Evolutionary conservation across 1,140 invertebrate species (phyloP).

Genomic region (Lamellibrachia luymesi): DNA sequence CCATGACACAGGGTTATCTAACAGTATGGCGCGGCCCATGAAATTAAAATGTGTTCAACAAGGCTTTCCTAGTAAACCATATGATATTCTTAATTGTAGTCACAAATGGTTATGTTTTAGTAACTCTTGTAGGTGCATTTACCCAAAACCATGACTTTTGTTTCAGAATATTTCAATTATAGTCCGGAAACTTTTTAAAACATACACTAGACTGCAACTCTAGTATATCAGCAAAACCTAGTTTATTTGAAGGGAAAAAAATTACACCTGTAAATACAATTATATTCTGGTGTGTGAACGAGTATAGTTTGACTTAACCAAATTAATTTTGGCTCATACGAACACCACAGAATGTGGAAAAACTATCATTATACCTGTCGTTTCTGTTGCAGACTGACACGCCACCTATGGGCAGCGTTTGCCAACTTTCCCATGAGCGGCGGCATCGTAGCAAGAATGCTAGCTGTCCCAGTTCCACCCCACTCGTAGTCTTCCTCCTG

Average conservation of each 20-base stretch:
- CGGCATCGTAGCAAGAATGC: constrained; percentile 36
- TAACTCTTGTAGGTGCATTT: too few species aligned
- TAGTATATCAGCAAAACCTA: background rate
- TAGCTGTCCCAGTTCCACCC: constrained; percentile 43
- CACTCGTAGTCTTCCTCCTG: constrained; percentile 67
- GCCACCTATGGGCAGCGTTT: constrained; percentile 51
- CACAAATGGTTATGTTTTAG: too few species aligned
- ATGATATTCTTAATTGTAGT: too few species aligned
- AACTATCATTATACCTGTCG: background rate
- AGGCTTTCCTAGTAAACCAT: too few species aligned
- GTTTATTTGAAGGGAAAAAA: background rate
- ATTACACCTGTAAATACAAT: too few species aligned
- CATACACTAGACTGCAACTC: background rate
- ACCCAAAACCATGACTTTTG: too few species aligned
- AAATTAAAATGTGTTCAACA: too few species aligned
- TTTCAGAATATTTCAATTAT: too few species aligned
- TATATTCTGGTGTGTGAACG: background rate
- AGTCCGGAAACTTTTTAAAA: background rate
- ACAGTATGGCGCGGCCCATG: too few species aligned
- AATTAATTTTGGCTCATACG: too few species aligned
- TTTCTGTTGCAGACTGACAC: constrained; percentile 24
- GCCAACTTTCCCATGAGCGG: constrained; percentile 42
- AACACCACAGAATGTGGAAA: background rate
- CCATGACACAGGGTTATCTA: too few species aligned
- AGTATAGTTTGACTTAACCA: background rate